Base-by-base conservation (phyloP, 2,113 vertebrate genomes). In the Python bivittatus region DNA sequence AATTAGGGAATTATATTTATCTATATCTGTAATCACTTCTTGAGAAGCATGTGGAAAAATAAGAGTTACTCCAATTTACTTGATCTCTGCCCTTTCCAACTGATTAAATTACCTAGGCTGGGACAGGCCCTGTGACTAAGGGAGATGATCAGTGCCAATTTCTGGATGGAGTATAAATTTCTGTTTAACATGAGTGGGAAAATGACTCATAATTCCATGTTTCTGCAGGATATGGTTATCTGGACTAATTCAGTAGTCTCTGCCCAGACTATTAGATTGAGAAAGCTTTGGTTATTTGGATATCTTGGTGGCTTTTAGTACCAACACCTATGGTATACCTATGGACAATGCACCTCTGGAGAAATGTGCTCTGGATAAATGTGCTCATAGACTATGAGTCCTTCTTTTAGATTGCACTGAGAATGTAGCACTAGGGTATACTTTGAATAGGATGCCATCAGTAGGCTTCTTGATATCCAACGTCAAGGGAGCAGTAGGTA, bases 11-110 rank as follows among this genome's bases (percentile, higher is more conserved):
- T 89, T 89, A 60, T 89, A 64, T 29, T 61, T 94, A 86, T 42
- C 5, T 57, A 33, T 92, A 93, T 92, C 56, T 94, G 79, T 89
- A 94, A 88, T 88, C 52, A 61, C 48, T 93, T 92, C 33, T 92
- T 95, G 93, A 12, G 86, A 79, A 79, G 72, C 22, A 79, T 79
- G 20, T 79, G 17, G 33, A 79, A 17, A 79, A 79, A 79, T 79
- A 79, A 79, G 12, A 72, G 72, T 79, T 79, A 38, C 33, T 79
- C 33, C 33, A 79, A 79, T 79, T 79, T 79, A 72, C 17, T 79
- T 79, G 20, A 79, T 17, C 72, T 79, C 72, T 79, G 72, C 42
- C 33, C 33, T 79, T 79, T 22, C 33, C 22, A 17, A 42, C 20
- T 42, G 42, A 79, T 79, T 79, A 23, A 22, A 79, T 42, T 79